phyloP scores from a whole-genome alignment of 2,797 vertebrate genomes.

The Salarias fasciatus region DNA sequence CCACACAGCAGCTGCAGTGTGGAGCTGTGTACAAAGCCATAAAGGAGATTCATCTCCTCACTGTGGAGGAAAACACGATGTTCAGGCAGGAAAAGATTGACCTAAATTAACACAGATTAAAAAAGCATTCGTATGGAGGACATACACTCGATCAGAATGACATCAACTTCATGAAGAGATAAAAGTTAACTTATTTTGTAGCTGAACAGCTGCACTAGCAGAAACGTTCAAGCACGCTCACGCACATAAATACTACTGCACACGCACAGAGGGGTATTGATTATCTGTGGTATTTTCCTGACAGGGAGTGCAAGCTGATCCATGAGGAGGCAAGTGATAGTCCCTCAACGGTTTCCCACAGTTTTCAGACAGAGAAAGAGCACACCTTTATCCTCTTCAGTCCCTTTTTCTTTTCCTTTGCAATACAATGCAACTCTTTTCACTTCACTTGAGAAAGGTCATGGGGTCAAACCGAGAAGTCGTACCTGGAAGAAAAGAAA shows the following conservation, averaged over 20 bases:
- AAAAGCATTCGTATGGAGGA: conserved; percentile 2
- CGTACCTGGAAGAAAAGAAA: background rate
- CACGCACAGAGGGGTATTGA: conserved; percentile 62
- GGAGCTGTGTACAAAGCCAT: conserved; percentile 32
- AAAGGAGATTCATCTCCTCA: conserved; percentile 1
- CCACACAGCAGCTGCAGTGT: conserved; percentile 41
- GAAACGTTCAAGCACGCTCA: conserved; percentile 10
- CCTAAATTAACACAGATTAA: background rate
- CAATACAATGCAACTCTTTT: conserved; percentile 1
- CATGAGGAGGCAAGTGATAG: conserved; percentile 49
- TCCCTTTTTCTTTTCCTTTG: background rate
- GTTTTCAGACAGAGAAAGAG: conserved; percentile 48
- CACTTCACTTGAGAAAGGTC: conserved; percentile 6
- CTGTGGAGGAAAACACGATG: too few relatives aligned
- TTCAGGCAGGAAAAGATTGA: background rate
- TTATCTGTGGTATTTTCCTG: conserved; percentile 59
- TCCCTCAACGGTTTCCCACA: conserved; percentile 41
- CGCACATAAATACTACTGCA: conserved; percentile 16
- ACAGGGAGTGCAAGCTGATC: conserved; percentile 54
- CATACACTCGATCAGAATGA: too few relatives aligned
- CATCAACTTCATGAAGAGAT: too few relatives aligned
- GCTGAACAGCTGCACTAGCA: background rate
- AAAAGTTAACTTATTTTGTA: background rate
- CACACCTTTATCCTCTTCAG: conserved; percentile 24
- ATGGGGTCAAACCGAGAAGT: background rate